A percentile compares a stretch with the other conserved stretches of the same genome.
Conservation (phyloP, 2,888 invertebrate genomes). For the Escarpia spicata region DNA sequence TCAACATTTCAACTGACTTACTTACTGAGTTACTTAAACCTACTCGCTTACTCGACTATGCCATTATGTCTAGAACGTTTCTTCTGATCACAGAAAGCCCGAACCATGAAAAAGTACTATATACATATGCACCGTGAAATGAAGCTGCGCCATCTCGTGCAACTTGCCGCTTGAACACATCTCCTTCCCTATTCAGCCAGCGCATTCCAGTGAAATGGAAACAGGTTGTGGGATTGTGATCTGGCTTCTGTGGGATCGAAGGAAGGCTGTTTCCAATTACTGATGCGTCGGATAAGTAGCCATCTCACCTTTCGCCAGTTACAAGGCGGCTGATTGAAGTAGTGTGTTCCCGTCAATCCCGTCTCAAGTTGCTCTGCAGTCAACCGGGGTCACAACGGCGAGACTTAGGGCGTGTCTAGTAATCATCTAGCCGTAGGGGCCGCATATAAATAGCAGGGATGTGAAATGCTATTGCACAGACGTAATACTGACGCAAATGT, state of each 20-base stretch:
- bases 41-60: too few species aligned
- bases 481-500: not conserved
- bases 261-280: not conserved
- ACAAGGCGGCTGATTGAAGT: slow-evolving; percentile 3
- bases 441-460: not conserved
- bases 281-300: not conserved
- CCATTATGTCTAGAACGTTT: not conserved
- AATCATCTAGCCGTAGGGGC: not conserved
- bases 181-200: not conserved
- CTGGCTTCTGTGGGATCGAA: not conserved
- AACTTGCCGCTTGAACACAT: not conserved
- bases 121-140: not conserved
- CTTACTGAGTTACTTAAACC: too few species aligned
- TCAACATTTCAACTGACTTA: too few species aligned
- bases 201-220: not conserved
- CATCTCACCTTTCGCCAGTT: not conserved
- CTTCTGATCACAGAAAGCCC: not conserved
- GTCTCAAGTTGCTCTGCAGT: not conserved
- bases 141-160: too few species aligned
- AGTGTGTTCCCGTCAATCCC: slow-evolving; percentile 1
- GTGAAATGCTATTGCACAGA: not conserved
- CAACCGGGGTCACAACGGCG: not conserved
- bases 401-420: not conserved
- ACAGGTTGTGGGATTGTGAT: not conserved
- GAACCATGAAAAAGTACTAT: not conserved